Percentiles rank a stretch among this genome's conserved stretches.
Conservation (phyloP, 2,888 invertebrate genomes). For the Aleiodes alternator region DNA sequence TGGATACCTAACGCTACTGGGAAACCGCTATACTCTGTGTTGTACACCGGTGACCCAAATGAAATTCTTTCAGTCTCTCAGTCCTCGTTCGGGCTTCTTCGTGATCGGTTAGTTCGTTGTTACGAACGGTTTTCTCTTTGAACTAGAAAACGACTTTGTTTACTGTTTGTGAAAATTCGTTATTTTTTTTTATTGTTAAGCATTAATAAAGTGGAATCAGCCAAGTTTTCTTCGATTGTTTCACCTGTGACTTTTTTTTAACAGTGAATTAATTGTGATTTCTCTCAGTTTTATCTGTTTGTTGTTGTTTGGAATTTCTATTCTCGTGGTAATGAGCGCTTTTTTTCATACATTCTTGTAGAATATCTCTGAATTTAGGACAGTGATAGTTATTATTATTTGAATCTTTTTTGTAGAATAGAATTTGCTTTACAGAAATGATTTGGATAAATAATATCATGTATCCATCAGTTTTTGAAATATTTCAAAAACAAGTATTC, state of each 20-base stretch:
- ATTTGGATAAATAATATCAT: too few relatives aligned
- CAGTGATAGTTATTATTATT: too few relatives aligned
- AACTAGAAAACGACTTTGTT: conserved; percentile 2
- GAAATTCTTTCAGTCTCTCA: conserved; percentile 66
- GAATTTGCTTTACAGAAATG: too few relatives aligned
- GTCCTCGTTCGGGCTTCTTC: conserved; percentile 70
- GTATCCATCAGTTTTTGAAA: too few relatives aligned
- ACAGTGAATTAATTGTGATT: conserved; percentile 1
- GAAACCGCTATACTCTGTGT: conserved; percentile 28
- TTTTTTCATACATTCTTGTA: too few relatives aligned
- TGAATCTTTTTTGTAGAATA: too few relatives aligned
- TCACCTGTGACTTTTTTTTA: too few relatives aligned
- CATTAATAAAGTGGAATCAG: neutral
- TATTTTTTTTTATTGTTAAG: neutral
- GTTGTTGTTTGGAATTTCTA: neutral
- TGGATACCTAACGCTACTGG: conserved; percentile 32
- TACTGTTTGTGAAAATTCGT: conserved; percentile 9
- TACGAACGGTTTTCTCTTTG: neutral
- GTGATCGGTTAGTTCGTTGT: conserved; percentile 53
- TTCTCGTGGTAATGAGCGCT: neutral
- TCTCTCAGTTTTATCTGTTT: neutral
- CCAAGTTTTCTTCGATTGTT: neutral
- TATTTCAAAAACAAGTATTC: neutral
- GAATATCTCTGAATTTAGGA: too few relatives aligned
- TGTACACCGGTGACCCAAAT: conserved; percentile 71